A percentile compares a stretch with the other conserved stretches of the same genome.
These are phyloP conservation scores for Nautilus pompilius DNA, from an alignment of 1,140 invertebrate genomes.

Conservation along the genomic window DNA sequence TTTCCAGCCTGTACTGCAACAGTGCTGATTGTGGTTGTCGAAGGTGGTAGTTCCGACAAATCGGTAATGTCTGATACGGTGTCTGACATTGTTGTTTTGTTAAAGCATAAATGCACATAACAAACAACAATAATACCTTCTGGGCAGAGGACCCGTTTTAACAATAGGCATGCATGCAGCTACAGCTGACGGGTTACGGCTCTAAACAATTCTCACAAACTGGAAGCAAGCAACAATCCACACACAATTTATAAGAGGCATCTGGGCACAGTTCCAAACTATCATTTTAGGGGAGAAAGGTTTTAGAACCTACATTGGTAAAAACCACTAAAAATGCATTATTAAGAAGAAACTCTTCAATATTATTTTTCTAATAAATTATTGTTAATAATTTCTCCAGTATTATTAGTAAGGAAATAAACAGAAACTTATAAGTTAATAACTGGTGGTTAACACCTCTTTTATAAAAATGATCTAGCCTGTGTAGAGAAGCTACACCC, in stretches of 20 bases:
- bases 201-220: constrained; percentile 25
- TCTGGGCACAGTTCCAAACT: background rate
- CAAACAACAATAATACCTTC: background rate
- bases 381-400: too few species aligned
- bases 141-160: constrained; percentile 9
- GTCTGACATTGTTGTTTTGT: constrained; percentile 27
- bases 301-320: too few species aligned
- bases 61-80: constrained; percentile 37
- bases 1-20: constrained; percentile 85
- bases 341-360: too few species aligned
- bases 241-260: background rate
- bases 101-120: background rate
- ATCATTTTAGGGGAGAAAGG: background rate
- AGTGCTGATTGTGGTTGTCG: constrained; percentile 81
- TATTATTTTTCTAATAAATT: too few species aligned
- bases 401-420: too few species aligned
- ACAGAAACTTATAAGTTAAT: too few species aligned
- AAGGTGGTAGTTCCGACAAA: constrained; percentile 43
- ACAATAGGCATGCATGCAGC: constrained; percentile 40
- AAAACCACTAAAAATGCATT: too few species aligned
- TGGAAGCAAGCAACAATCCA: background rate
- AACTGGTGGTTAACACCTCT: too few species aligned
- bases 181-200: constrained; percentile 12
- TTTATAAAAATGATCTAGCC: too few species aligned
- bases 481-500: too few species aligned